Evolutionary conservation across 1,140 invertebrate genomes (phyloP), one percentile per base, ranked within the genome.

Genomic region (Brachionus angularis): DNA sequence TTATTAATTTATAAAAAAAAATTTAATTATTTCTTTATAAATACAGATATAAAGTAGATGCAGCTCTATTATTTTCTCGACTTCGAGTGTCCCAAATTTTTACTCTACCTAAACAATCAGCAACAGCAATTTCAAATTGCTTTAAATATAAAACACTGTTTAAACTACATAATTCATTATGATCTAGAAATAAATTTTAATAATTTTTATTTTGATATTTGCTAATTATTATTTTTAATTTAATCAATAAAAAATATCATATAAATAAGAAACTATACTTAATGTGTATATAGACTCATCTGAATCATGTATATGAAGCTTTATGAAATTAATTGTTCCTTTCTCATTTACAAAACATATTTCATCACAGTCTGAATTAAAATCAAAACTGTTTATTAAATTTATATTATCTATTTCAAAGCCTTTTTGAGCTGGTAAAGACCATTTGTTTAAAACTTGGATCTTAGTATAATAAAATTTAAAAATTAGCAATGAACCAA

Each of bases 81-180:
- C 53, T 58, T 39, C 53, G 36, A 10, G 33, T 18, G 23, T 58
- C 53, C 53, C 53, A 58, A 25, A 58, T 58, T 42, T 58, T 58
- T 14, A 58, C 18, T 14, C 53, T 36, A 23, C 53, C 53, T 14
- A 58, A 58, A n/a, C 33, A 58, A 58, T 58, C 53, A 39, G 33
- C 21, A 5, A 58, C 53, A 39, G 53, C 53, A 3, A 58, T 58
- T 58, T 58, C 53, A 58, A 58, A 58, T 23, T 39, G 53, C 8
- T 58, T 58, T 3, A 58, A 36, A 39, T 58, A 58, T 34, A 58
- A 39, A 2, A 58, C 53, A 21, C 53, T 58, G 27, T 58, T 58
- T 29, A 58, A 25, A 58, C 53, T 58, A 36, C 53, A 58, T 58
- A 58, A 58, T 58, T 58, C 53, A 58, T 58, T 58, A 58, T 42